Evolutionary conservation across 1,140 invertebrate genomes (phyloP).

Genomic region (Vollenhovia emeryi): DNA sequence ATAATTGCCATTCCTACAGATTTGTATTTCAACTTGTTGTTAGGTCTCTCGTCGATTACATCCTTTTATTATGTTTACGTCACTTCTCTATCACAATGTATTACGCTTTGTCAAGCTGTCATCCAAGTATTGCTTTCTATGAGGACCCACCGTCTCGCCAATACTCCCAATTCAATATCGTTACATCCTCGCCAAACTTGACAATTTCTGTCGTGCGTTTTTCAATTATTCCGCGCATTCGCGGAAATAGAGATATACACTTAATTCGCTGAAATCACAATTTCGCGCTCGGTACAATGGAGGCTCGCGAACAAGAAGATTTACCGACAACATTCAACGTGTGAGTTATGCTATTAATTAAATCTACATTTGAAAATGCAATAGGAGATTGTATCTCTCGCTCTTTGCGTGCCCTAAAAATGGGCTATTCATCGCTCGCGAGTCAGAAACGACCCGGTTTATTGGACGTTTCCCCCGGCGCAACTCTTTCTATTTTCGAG

Average conservation of each 20-base stretch:
- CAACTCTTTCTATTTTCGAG: slow-evolving; percentile 34
- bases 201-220: slow-evolving; percentile 44
- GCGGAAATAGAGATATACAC: slow-evolving; percentile 40
- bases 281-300: neutral
- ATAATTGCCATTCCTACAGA: neutral
- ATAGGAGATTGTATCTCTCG: slow-evolving; percentile 11
- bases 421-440: slow-evolving; percentile 1
- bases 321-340: neutral
- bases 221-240: slow-evolving; percentile 44
- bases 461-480: slow-evolving; percentile 14
- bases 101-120: slow-evolving; percentile 51
- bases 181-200: slow-evolving; percentile 24
- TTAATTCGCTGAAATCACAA: slow-evolving; percentile 26
- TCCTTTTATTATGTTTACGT: slow-evolving; percentile 40
- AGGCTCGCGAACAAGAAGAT: neutral
- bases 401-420: slow-evolving; percentile 22
- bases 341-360: slow-evolving; percentile 30
- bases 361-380: slow-evolving; percentile 25
- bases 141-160: slow-evolving; percentile 40
- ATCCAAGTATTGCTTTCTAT: slow-evolving; percentile 53
- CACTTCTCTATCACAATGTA: slow-evolving; percentile 33
- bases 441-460: slow-evolving; percentile 17
- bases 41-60: neutral
- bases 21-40: slow-evolving; percentile 28
- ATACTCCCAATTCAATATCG: slow-evolving; percentile 54